Evolutionary conservation across 2,113 vertebrate species (phyloP).

Genomic region (Xerus inauris): DNA sequence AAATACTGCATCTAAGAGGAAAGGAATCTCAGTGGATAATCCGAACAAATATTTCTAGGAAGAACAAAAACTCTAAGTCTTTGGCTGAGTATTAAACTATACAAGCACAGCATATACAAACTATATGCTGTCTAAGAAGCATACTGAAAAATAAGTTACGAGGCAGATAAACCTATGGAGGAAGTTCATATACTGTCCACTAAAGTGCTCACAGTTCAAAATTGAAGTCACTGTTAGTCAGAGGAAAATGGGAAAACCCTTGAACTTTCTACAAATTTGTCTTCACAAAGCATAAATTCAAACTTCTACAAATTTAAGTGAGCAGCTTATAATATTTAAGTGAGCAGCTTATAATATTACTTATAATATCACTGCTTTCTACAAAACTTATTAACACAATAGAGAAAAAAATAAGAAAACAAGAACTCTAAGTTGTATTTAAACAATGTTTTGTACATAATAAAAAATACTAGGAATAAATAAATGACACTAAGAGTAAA

Average conservation of each 20-base stretch:
- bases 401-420: neutral
- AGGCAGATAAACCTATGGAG: neutral
- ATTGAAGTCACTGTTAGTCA: neutral
- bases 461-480: neutral
- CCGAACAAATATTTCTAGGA: neutral
- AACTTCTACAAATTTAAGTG: neutral
- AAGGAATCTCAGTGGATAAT: no score
- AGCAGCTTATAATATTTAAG: neutral
- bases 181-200: neutral
- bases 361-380: neutral
- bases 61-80: no score
- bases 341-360: neutral
- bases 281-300: neutral
- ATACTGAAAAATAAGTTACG: neutral
- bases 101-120: fast-evolving
- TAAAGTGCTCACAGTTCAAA: neutral
- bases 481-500: no score
- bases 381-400: neutral
- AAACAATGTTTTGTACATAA: neutral
- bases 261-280: neutral
- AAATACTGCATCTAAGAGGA: neutral
- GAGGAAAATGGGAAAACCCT: neutral
- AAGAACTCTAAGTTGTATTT: neutral
- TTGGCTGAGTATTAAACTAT: neutral
- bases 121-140: no score